Base-by-base conservation (phyloP, 2,797 vertebrate genomes). In the Alca torda region DNA sequence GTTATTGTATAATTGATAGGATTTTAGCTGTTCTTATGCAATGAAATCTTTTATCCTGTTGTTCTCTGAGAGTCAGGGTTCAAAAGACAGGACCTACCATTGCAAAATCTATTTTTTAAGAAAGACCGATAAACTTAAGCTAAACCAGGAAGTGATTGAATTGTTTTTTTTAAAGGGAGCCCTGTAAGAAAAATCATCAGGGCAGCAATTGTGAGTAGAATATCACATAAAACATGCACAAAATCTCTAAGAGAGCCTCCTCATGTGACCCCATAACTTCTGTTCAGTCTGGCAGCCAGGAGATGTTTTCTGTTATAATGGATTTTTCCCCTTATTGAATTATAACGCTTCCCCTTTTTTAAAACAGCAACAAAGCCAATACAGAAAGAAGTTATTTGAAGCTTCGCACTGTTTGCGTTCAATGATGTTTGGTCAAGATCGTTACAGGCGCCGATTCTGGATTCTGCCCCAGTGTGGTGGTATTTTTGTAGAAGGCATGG, bases 371-470 rank as follows among this genome's bases (percentile, higher is more conserved):
- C 99, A 99, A 89, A 98, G 98, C 98, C 99, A 99, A 92, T 98
- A 99, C 96, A 98, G 99, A 76, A 98, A 98, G 96, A 99, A 99
- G 96, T 97, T 99, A 46, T 99, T 99, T 88, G 99, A 99, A 81
- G 98, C 98, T 2, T 99, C 99, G 2, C 98, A 99, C 91, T 98
- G 97, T 10, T 97, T 99, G 79, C 99, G 99, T 82, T 99, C 99
- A 0, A 98, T 99, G 98, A 98, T 99, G 98, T 98, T 99, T 30
- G 99, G 99, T 37, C 99, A 99, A 93, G 99, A 99, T 96, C 99
- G 99, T 31, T 99, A 99, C 93, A 98, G 98, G 94, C 98, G 99
- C n/a, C 98, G 99, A 19, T 99, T 99, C 97, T 99, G 99, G 99
- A 98, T 99, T 87, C 98, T 99, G 89, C 99, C 99, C 9, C 99